Percentiles rank a stretch among this genome's conserved stretches.
Evolutionary conservation across 35 echinoderm and acorn worm species (phyloP).

Genomic region (Heliocidaris erythrogramma): DNA sequence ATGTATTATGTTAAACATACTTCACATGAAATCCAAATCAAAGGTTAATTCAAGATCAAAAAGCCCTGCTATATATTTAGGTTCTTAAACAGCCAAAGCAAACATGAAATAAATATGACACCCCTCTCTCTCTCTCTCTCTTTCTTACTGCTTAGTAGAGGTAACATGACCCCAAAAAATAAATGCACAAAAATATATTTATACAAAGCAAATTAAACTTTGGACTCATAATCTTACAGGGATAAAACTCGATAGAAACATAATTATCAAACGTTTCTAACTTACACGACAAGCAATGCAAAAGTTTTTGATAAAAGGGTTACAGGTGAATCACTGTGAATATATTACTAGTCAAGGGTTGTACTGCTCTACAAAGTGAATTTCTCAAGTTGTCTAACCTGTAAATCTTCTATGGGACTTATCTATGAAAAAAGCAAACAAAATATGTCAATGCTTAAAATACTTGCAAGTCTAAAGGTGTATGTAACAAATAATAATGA

Average conservation of each 20-base stretch:
- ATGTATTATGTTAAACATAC: too few species aligned
- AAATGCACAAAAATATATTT: not conserved
- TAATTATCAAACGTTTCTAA: not conserved
- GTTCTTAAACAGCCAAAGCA: too few species aligned
- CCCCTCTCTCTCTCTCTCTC: too few species aligned
- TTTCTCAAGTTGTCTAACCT: not conserved
- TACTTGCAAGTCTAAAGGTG: not conserved
- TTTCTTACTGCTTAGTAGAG: too few species aligned
- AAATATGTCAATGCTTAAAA: too few species aligned
- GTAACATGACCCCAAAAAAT: not conserved
- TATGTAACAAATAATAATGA: not conserved
- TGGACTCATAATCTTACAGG: not conserved
- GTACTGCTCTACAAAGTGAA: not conserved
- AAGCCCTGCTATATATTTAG: too few species aligned
- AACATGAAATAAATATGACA: too few species aligned
- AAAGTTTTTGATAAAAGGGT: not conserved
- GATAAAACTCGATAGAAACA: not conserved
- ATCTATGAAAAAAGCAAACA: not conserved
- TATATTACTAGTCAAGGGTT: not conserved
- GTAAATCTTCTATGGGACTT: not conserved
- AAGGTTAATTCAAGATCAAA: too few species aligned
- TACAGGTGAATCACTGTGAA: not conserved
- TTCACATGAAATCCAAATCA: too few species aligned
- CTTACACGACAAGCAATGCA: not conserved
- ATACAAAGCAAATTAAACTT: not conserved